phyloP scores from a whole-genome alignment of 1,140 invertebrate species.

The Leptestheria dahalacensis region DNA sequence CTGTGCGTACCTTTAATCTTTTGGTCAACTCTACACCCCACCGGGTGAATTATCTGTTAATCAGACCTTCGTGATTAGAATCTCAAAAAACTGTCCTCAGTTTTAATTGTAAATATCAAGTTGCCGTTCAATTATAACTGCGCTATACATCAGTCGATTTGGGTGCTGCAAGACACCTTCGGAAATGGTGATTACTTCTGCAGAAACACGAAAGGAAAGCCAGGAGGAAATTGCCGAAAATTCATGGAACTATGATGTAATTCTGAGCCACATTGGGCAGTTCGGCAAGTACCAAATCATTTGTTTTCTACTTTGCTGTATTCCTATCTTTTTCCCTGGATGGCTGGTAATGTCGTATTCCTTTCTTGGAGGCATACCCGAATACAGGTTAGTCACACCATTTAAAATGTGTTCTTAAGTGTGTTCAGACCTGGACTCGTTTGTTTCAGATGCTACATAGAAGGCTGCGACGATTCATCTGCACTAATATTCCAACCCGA shows the following conservation, averaged over 20 bases:
- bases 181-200: no score
- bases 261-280: constrained; percentile 2
- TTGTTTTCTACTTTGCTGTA: constrained; percentile 2
- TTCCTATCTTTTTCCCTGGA: background rate
- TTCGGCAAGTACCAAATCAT: background rate
- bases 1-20: no score
- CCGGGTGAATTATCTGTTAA: no score
- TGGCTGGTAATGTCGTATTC: constrained; percentile 7
- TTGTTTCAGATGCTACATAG: constrained; percentile 4
- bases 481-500: background rate
- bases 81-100: no score
- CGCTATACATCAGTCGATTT: no score
- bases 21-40: no score
- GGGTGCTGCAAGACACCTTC: no score
- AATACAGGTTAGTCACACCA: constrained; percentile 8
- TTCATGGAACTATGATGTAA: constrained; percentile 5
- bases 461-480: background rate
- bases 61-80: no score
- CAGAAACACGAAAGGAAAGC: background rate
- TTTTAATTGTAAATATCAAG: no score
- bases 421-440: background rate
- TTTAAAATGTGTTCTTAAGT: background rate
- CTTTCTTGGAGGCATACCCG: constrained; percentile 3
- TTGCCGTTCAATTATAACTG: no score
- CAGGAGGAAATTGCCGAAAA: background rate